These are phyloP conservation scores for Drosophila algonquin DNA, from an alignment of 2,888 invertebrate species.

Conservation along the genomic window DNA sequence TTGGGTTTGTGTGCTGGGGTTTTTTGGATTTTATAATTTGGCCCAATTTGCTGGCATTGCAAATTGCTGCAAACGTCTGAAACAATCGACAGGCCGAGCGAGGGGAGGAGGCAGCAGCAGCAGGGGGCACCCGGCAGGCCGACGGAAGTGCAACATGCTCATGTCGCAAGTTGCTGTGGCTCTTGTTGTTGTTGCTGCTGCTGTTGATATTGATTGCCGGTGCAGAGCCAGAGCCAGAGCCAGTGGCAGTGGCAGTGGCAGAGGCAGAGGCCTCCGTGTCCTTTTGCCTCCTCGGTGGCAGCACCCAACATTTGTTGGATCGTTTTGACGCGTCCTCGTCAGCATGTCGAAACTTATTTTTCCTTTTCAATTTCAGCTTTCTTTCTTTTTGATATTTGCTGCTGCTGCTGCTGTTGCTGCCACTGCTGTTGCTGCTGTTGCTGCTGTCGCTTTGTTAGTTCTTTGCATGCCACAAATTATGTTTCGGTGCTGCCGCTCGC, in stretches of 20 bases:
- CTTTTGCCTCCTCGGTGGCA: slow-evolving; percentile 8
- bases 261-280: neutral
- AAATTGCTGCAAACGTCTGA: slow-evolving; percentile 72
- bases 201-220: slow-evolving; percentile 51
- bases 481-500: slow-evolving; percentile 33
- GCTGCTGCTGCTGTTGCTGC: neutral
- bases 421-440: slow-evolving; percentile 21
- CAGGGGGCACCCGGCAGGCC: slow-evolving; percentile 8
- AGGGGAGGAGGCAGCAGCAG: no score
- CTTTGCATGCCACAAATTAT: slow-evolving; percentile 80
- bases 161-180: slow-evolving; percentile 57
- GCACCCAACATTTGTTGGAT: slow-evolving; percentile 58
- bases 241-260: neutral
- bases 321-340: slow-evolving; percentile 77
- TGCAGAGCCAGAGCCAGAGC: neutral
- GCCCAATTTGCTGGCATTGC: slow-evolving; percentile 77
- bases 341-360: slow-evolving; percentile 63
- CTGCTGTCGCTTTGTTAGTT: slow-evolving; percentile 72
- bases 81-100: slow-evolving; percentile 60
- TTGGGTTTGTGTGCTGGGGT: slow-evolving; percentile 3
- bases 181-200: slow-evolving; percentile 11
- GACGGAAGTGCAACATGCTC: slow-evolving; percentile 78
- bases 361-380: slow-evolving; percentile 30
- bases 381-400: slow-evolving; percentile 2
- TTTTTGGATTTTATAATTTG: slow-evolving; percentile 71